phyloP scores from a whole-genome alignment of 2,113 vertebrate species.

The Vidua chalybeata region DNA sequence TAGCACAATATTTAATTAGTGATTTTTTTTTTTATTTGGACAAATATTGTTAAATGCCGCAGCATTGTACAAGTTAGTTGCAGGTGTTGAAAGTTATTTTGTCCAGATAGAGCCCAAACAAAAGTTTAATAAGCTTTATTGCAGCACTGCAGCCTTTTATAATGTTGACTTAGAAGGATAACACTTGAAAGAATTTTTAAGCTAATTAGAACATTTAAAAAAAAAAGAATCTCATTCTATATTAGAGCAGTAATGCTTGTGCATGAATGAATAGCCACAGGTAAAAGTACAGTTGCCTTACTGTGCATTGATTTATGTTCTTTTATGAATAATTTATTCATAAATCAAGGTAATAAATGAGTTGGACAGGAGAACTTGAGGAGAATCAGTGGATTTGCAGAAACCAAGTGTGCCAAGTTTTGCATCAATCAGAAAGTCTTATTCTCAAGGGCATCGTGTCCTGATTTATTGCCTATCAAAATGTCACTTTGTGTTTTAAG shows the following conservation, averaged over 20 bases:
- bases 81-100: background rate
- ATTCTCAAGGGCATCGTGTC: background rate
- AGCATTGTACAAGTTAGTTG: background rate
- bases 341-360: background rate
- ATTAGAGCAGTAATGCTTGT: background rate
- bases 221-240: background rate
- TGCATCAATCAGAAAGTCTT: background rate
- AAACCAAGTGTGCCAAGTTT: background rate
- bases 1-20: background rate
- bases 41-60: background rate
- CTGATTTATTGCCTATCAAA: background rate
- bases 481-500: background rate
- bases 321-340: background rate
- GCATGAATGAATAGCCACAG: background rate
- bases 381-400: background rate
- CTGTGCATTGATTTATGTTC: background rate
- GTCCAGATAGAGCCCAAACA: background rate
- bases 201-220: background rate
- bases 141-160: background rate
- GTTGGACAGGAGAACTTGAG: background rate
- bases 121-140: background rate
- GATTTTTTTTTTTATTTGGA: background rate
- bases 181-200: background rate
- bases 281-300: background rate
- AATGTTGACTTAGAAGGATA: background rate